Percentiles rank a stretch among this genome's conserved stretches.
Evolutionary conservation across 2,797 vertebrate genomes (phyloP).

Genomic region (Brotula barbata): DNA sequence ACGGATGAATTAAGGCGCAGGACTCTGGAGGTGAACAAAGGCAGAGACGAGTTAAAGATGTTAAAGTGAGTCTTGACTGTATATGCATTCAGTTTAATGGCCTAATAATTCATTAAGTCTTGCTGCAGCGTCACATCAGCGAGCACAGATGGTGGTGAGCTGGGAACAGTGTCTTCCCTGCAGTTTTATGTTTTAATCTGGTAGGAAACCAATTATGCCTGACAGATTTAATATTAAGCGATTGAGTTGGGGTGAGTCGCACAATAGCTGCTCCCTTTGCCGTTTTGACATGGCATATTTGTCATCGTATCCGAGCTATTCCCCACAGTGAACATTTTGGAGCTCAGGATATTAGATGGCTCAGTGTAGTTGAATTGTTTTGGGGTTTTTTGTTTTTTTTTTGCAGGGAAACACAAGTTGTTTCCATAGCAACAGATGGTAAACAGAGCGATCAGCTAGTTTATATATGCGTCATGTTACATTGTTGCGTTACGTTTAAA

Average conservation of each 20-base stretch:
- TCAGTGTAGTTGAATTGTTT: constrained; percentile 2
- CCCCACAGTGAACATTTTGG: constrained; percentile 27
- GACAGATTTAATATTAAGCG: constrained; percentile 75
- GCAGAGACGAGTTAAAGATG: constrained; percentile 29
- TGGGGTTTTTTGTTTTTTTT: neutral
- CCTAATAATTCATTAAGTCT: constrained; percentile 72
- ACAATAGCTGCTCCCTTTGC: constrained; percentile 47
- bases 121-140: constrained; percentile 59
- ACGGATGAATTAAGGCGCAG: constrained; percentile 27
- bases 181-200: constrained; percentile 77
- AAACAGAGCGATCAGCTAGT: constrained; percentile 11
- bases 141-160: constrained; percentile 74
- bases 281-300: constrained; percentile 58
- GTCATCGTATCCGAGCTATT: constrained; percentile 46
- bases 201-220: constrained; percentile 77
- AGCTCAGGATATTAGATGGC: constrained; percentile 23
- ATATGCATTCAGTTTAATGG: constrained; percentile 56
- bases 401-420: constrained; percentile 24
- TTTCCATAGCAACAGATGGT: constrained; percentile 21
- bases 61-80: constrained; percentile 27
- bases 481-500: neutral
- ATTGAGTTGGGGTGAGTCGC: constrained; percentile 57
- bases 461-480: neutral
- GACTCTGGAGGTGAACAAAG: neutral
- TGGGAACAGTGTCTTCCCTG: constrained; percentile 68